Evolutionary conservation across 2,888 invertebrate genomes (phyloP), one percentile per base, ranked within the genome.

Genomic region (Lasioglossum villosulum): DNA sequence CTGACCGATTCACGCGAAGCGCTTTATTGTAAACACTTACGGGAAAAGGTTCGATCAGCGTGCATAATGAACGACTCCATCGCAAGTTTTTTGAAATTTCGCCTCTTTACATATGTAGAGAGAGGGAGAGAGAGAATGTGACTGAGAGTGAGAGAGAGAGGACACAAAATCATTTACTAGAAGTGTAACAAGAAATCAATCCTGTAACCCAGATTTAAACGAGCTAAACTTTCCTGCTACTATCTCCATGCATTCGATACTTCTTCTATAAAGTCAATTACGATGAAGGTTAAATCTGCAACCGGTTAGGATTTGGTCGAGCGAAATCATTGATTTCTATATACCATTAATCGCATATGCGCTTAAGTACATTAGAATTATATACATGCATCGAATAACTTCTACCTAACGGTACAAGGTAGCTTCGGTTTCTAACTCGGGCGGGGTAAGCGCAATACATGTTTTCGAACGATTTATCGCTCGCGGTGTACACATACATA

Each of bases 391-490:
- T 72, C 63, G 80, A 72, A 75, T 82, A 73, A 78, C 82, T 79
- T 74, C 52, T 59, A 78, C 42, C 78, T 78, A 30, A 86, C 42
- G 66, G 73, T 70, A 82, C 70, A 86, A 45, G 23, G 42, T 63
- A 72, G 45, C 52, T 59, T 80, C 72, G 77, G 83, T 63, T 66
- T 82, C 80, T 86, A 86, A 48, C 71, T 86, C 78, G 86, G 93
- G 90, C 91, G 92, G 92, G 91, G 89, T 90, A 92, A 92, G 93
- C 93, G 92, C 93, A 90, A 89, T 83, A 85, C 75, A 88, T 84
- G 84, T 75, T 80, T 84, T 80, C 63, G 80, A 72, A 89, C 82
- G 37, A 77, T 78, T 80, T 71, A 10, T 75, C 37, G 56, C 75
- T 68, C 59, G 14, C 63, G 42, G 4, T 16, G 6, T 39, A 56